These are phyloP conservation scores for Chrysolina oricalcia DNA, from an alignment of 2,888 invertebrate species.

Conservation along the genomic window DNA sequence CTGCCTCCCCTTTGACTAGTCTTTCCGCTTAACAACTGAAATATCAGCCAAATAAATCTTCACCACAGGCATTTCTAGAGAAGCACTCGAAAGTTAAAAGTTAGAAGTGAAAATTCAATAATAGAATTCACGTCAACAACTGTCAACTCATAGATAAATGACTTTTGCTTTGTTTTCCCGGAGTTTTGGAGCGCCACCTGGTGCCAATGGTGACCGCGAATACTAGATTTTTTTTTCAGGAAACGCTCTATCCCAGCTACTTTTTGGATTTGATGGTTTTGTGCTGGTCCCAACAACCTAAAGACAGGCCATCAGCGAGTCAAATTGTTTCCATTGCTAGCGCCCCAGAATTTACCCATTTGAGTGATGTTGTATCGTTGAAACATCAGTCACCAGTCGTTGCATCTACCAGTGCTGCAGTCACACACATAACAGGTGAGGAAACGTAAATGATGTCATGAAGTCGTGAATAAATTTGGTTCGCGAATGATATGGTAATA, in stretches of 20 bases:
- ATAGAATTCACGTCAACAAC: no score
- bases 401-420: slow-evolving; percentile 75
- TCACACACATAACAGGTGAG: slow-evolving; percentile 72
- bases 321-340: slow-evolving; percentile 94
- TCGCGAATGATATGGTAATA: neutral
- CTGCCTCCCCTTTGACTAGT: no score
- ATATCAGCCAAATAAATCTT: no score
- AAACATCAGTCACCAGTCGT: slow-evolving; percentile 80
- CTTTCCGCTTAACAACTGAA: no score
- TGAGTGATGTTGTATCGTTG: slow-evolving; percentile 85
- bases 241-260: slow-evolving; percentile 88
- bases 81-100: no score
- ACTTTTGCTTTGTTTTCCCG: no score
- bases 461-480: no score
- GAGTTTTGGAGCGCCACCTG: no score
- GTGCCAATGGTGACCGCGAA: neutral
- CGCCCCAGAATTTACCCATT: slow-evolving; percentile 94
- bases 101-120: no score
- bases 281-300: slow-evolving; percentile 93
- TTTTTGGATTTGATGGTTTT: slow-evolving; percentile 95
- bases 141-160: no score
- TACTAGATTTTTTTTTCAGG: slow-evolving; percentile 70
- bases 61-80: no score
- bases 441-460: neutral
- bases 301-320: slow-evolving; percentile 92